A percentile compares a stretch with the other conserved stretches of the same genome.
phyloP scores from a whole-genome alignment of 2,797 vertebrate genomes.

The Rhinella marina region DNA sequence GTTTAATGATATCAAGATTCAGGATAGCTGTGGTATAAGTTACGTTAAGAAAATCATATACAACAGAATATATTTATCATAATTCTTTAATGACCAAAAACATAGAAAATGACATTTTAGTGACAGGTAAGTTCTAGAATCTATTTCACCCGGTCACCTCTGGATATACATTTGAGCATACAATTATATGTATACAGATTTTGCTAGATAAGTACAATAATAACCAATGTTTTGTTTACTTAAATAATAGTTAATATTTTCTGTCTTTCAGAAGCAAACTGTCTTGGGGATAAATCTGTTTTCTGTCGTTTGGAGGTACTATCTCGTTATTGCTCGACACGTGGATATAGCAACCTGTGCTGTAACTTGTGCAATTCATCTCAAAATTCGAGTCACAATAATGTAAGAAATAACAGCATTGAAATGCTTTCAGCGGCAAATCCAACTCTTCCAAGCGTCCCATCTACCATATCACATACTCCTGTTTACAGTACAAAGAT shows the following conservation, averaged over 20 bases:
- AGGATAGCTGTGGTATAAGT: too few relatives aligned
- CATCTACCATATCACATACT: slow-evolving; percentile 48
- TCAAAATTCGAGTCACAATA: slow-evolving; percentile 55
- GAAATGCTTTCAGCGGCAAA: slow-evolving; percentile 72
- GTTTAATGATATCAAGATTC: too few relatives aligned
- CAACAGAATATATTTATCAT: too few relatives aligned
- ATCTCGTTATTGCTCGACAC: slow-evolving; percentile 87
- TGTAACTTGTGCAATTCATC: slow-evolving; percentile 86
- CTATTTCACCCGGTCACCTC: too few relatives aligned
- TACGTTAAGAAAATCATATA: too few relatives aligned
- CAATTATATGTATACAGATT: background rate
- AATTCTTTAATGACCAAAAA: too few relatives aligned
- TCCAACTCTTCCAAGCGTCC: slow-evolving; percentile 62
- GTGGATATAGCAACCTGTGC: slow-evolving; percentile 88
- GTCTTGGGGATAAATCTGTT: slow-evolving; percentile 91
- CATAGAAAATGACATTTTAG: too few relatives aligned
- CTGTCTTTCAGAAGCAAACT: slow-evolving; percentile 87
- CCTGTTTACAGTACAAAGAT: slow-evolving; percentile 46
- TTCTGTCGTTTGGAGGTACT: slow-evolving; percentile 92
- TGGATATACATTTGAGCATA: too few relatives aligned
- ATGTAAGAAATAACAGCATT: slow-evolving; percentile 72
- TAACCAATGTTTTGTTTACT: background rate
- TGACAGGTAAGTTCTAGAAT: too few relatives aligned
- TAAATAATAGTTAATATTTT: slow-evolving; percentile 64
- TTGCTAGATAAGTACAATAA: background rate